Percentiles rank a stretch among this genome's conserved stretches.
phyloP scores from a whole-genome alignment of 2,888 invertebrate species.

The Dilophus febrilis region DNA sequence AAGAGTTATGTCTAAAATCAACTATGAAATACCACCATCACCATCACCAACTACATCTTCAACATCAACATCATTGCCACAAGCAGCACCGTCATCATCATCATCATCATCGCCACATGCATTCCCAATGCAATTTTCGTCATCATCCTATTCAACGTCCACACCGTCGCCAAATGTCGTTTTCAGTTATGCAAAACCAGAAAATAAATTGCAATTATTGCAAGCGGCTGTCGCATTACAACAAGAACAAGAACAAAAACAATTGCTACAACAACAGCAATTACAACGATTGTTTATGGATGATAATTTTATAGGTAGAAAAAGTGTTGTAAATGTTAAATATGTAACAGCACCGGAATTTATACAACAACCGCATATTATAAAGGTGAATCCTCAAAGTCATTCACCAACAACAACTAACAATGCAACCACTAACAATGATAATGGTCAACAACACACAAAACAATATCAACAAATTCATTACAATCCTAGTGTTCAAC shows the following conservation, averaged over 20 bases:
- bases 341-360: slow-evolving; percentile 17
- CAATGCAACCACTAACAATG: no score
- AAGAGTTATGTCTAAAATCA: neutral
- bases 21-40: neutral
- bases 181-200: slow-evolving; percentile 7
- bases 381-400: no score
- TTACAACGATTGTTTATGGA: slow-evolving; percentile 3
- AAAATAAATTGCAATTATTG: slow-evolving; percentile 2
- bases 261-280: neutral
- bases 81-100: slow-evolving; percentile 8
- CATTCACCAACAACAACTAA: no score
- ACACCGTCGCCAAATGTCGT: no score
- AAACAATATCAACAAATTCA: neutral
- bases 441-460: slow-evolving; percentile 18
- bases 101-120: no score
- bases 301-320: slow-evolving; percentile 4
- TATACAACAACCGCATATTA: slow-evolving; percentile 25
- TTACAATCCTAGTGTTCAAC: no score
- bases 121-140: no score
- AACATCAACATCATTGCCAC: neutral
- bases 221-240: no score
- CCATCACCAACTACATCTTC: neutral
- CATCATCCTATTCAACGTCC: no score
- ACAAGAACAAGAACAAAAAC: slow-evolving; percentile 12
- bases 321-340: slow-evolving; percentile 8